Evolutionary conservation across 2,113 vertebrate genomes (phyloP), one percentile per base, ranked within the genome.

Genomic region (Holacanthus passer): DNA sequence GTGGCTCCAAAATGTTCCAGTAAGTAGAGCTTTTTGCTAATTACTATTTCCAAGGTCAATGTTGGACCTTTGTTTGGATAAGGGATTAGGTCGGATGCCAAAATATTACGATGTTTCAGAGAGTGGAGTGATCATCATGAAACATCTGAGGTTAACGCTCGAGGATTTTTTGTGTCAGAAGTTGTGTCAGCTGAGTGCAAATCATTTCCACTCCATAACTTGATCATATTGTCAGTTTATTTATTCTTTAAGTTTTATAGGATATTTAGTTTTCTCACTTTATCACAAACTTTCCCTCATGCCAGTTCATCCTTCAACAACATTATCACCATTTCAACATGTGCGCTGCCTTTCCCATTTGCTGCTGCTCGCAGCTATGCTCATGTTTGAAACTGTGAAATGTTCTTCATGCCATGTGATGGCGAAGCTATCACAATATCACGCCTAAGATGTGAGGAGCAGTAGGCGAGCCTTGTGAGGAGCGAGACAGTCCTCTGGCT

Each of bases 391-490:
- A 39, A 55, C n/a, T 75, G 47, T 48, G 24, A 72, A 59, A 59
- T 65, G 39, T 11, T 24, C 48, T 4, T 35, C 41, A 17, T 62
- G 53, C 55, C 85, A 80, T 80, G 71, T 78, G 81, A 84, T 67
- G 37, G 20, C 24, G 59, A 65, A 52, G 66, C 55, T 58, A 73
- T 70, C 47, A 35, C 69, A 75, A 41, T 56, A 71, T 84, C 83
- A 63, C 1, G 32, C 59, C 73, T 4, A 1, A 55, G 69, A 75
- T 76, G 35, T 59, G 68, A 72, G 41, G 53, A 69, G 72, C 78
- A 72, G 66, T 63, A 16, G 22, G 50, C 16, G 5, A 67, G 73
- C 80, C 69, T 88, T 86, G 68, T 83, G 68, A 81, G 64, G 12
- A 8, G 13, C 12, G 52, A 74, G 27, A 45, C 59, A 19, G 53